Base-by-base conservation (phyloP, 2,888 invertebrate species). In the Philhelius pedissequus region DNA sequence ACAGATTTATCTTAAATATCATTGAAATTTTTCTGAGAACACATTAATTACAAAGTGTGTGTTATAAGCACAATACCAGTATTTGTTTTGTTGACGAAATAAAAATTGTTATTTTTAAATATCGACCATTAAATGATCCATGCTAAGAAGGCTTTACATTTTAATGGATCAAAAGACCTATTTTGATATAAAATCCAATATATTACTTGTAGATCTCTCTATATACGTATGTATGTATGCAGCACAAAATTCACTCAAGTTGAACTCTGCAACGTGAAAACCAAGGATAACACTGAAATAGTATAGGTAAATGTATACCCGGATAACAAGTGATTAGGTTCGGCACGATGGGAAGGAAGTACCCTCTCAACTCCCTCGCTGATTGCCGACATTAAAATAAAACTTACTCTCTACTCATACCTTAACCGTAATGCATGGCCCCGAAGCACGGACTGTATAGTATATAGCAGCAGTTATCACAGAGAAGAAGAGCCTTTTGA, bases 161-260 rank as follows among this genome's bases (percentile, higher is more conserved):
- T 75, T 62, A 79, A 79, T 84, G 84, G 84, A 76, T 84, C 84
- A 84, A 84, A 84, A 75, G 84, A 76, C 76, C 75, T 79, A 84
- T 84, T 79, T 84, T 66, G 58, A 79, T 79, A 76, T 22, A 58
- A 32, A 40, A 77, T 68, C 68, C 71, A 30, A 60, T 77, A 50
- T 64, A 48, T 48, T 45, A 20, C 45, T 20, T 20, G 11, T 48
- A 43, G 1, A n/a, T n/a, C n/a, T n/a, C n/a, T n/a, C n/a, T n/a
- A n/a, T 6, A 0, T 20, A 20, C 7, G 3, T 38, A 2, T 52
- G 18, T 32, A 32, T 20, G 6, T 18, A 38, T 56, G 62, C 40
- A 43, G 30, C 8, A 54, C n/a, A 43, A 58, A 64, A 75, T 45
- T 35, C 70, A 76, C 73, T 73, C 77, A 76, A 66, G 73, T 73